Base-by-base conservation (phyloP, 1,140 invertebrate genomes). In the Phymorhynchus buccinoides region DNA sequence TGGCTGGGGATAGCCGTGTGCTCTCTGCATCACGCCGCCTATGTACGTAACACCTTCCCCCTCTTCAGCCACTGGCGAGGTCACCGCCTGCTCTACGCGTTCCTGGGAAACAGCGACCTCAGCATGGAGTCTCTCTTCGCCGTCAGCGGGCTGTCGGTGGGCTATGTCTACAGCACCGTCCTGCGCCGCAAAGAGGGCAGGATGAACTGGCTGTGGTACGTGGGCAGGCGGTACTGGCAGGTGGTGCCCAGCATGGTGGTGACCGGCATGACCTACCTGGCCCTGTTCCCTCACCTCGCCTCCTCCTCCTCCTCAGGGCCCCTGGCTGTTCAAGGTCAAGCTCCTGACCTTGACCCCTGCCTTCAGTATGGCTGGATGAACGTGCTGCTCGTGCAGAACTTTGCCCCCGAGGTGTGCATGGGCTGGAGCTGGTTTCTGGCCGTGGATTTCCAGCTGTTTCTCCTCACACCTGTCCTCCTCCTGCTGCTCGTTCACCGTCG, bases 1-100 rank as follows among this genome's bases (percentile, higher is more conserved):
- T 90, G 89, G 89, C 86, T 90, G 18, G 85, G 89, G 3, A 68
- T 87, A 9, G 89, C 87, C 27, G 88, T 89, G 52, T 42, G 78
- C 44, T 52, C 84, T 41, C 7, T 83, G 41, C 44, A 71, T 2
- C 41, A 68, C 18, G 52, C 48, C 2, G 22, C 22, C 30, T 80
- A 48, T 41, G 30, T 39, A 6, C 56, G 80, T 0, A 82, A 71
- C 44, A 22, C 52, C 27, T 37, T 82, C 6, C 56, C 27, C 37
- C 80, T 82, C 27, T 35, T 79, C 27, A 52, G 3, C 1, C 30
- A 48, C 3, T 52, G 41, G 77, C 41, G 32, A 18, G 27, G 52
- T 14, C 30, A 79, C 41, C 48, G 12, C 9, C 41, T 79, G 39
- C 41, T 32, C 9, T 79, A 79, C 42, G 4, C 77, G 3, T 3